Percentiles rank a stretch among this genome's conserved stretches.
phyloP scores from a whole-genome alignment of 2,113 vertebrate species.

The Vulpes vulpes region DNA sequence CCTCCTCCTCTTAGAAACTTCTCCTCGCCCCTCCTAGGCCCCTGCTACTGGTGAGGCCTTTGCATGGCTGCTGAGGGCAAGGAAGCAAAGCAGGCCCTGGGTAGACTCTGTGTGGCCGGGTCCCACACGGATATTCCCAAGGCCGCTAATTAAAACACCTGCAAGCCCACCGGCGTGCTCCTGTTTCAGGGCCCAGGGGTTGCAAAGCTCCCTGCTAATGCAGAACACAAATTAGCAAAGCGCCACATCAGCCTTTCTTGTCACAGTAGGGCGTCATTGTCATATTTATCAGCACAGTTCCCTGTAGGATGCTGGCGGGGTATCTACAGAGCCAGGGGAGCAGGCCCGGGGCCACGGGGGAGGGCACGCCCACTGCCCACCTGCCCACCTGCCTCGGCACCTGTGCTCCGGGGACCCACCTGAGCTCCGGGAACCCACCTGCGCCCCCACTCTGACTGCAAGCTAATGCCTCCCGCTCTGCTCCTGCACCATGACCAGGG shows the following conservation, averaged over 20 bases:
- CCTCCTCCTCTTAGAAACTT: neutral
- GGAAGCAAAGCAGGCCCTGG: neutral
- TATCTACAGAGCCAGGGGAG: no score
- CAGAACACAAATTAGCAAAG: slow-evolving; percentile 39
- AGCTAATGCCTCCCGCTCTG: no score
- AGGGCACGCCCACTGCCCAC: no score
- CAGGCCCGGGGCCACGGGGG: no score
- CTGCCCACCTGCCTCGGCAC: no score
- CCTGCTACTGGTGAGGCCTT: slow-evolving; percentile 22
- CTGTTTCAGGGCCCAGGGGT: slow-evolving; percentile 6
- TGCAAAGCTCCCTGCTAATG: neutral
- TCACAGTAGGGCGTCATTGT: neutral
- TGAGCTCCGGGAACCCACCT: no score
- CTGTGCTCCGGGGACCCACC: no score
- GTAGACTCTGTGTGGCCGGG: neutral
- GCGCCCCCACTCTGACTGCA: no score
- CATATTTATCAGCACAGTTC: slow-evolving; percentile 42
- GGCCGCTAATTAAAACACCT: slow-evolving; percentile 65
- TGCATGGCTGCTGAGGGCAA: neutral
- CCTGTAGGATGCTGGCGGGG: neutral
- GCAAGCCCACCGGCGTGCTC: neutral
- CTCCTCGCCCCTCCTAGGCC: neutral
- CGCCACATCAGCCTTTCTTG: slow-evolving; percentile 55
- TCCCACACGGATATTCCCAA: slow-evolving; percentile 17
- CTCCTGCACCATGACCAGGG: no score